Evolutionary conservation across 1,140 invertebrate species (phyloP), one percentile per base, ranked within the genome.

Genomic region (Melanaphis sacchari): DNA sequence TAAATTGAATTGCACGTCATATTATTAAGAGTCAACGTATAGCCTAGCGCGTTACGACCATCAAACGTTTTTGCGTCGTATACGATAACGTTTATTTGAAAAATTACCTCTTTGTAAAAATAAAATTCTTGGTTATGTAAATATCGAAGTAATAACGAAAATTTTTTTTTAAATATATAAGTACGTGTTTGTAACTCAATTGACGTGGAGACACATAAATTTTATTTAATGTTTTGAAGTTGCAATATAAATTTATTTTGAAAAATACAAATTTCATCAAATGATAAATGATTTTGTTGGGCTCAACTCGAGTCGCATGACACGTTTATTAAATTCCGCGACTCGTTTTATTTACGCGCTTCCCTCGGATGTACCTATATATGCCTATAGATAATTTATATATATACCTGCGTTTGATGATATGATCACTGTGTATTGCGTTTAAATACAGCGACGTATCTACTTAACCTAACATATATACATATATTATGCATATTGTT

Each of bases 201-300:
- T 54, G 46, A 54, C 36, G 88, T 24, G 49, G 88, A 89, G 88
- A 89, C 88, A 89, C 88, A 54, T 88, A 88, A 88, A 88, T 88
- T 49, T 9, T 36, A 88, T 88, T 88, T 88, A 52, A 46, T 88
- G 46, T 88, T 88, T 88, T n/a, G 46, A 88, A n/a, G 46, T 54
- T 36, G 36, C 49, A 18, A 15, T 38, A 54, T 89, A 89, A 89
- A 89, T 54, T 38, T 54, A 54, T 54, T 52, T 38, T 2, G 88
- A 89, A 89, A 43, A 54, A 54, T 89, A 54, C 22, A 54, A 89
- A 54, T 54, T 26, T 89, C 22, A 89, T 89, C 88, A 31, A 54
- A 89, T 89, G 88, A 89, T 54, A 89, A 89, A 89, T 49, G 88
- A 24, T 89, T 38, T 54, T 26, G 49, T 43, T 15, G 41, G 40